Percentiles rank a stretch among this genome's conserved stretches.
Evolutionary conservation across 2,113 vertebrate species (phyloP).

Genomic region (Malurus melanocephalus): DNA sequence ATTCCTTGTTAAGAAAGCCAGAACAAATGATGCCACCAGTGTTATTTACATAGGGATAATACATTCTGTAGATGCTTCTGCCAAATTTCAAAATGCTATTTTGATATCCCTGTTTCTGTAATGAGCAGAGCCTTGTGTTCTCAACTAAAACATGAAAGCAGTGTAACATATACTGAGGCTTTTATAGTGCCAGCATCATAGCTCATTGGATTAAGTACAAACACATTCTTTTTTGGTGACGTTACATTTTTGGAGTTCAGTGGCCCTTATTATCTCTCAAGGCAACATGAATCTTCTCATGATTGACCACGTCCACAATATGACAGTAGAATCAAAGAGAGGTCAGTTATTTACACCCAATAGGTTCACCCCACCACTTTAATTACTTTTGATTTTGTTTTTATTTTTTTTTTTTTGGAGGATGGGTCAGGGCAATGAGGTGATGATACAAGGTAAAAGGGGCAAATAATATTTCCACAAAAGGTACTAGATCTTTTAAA

Average conservation of each 20-base stretch:
- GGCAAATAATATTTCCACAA: background rate
- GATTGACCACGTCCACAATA: slow-evolving; percentile 18
- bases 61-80: slow-evolving; percentile 26
- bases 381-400: background rate
- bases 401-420: background rate
- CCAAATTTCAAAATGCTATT: slow-evolving; percentile 10
- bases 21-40: slow-evolving; percentile 18
- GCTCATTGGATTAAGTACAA: background rate
- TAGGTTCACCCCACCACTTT: background rate
- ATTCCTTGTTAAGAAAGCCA: background rate
- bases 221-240: slow-evolving; percentile 48
- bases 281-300: slow-evolving; percentile 37
- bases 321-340: slow-evolving; percentile 27
- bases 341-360: background rate
- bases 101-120: background rate
- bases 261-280: slow-evolving; percentile 32
- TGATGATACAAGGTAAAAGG: background rate
- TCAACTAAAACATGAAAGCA: background rate
- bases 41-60: slow-evolving; percentile 29
- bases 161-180: background rate
- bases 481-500: background rate
- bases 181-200: background rate
- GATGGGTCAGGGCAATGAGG: background rate
- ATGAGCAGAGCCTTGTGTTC: background rate
- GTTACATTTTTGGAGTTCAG: slow-evolving; percentile 45